Evolutionary conservation across 2,888 invertebrate genomes (phyloP).

Genomic region (Plagiodera versicolora): DNA sequence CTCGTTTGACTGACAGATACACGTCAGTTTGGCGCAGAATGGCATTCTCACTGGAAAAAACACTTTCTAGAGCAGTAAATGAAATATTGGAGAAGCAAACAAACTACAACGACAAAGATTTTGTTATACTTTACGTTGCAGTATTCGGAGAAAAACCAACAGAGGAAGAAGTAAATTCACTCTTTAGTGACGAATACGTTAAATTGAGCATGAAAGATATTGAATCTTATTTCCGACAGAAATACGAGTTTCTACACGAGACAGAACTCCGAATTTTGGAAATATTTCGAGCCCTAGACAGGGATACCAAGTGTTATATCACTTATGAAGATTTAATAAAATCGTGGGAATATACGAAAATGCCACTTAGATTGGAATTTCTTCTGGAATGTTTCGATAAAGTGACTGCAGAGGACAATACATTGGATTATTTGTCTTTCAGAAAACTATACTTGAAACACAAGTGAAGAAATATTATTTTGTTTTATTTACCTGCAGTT

Average conservation of each 20-base stretch:
- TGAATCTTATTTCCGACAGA: constrained; percentile 11
- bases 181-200: constrained; percentile 16
- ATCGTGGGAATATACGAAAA: constrained; percentile 19
- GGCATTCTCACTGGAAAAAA: constrained; percentile 5
- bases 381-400: constrained; percentile 28
- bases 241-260: constrained; percentile 23
- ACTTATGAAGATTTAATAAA: constrained; percentile 20
- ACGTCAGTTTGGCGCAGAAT: neutral
- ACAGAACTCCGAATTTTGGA: constrained; percentile 27
- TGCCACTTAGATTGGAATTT: constrained; percentile 18
- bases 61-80: constrained; percentile 12
- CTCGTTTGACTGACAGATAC: neutral
- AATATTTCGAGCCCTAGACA: constrained; percentile 24
- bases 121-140: constrained; percentile 23
- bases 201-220: constrained; percentile 12
- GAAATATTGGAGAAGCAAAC: constrained; percentile 16
- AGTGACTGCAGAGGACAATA: constrained; percentile 21
- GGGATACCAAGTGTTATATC: constrained; percentile 25
- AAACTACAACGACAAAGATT: constrained; percentile 18
- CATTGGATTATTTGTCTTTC: constrained; percentile 31
- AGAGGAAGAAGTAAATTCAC: constrained; percentile 21
- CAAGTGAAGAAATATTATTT: constrained; percentile 9
- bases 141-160: constrained; percentile 25
- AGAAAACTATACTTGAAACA: constrained; percentile 21
- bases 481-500: constrained; percentile 57